Evolutionary conservation across 2,888 invertebrate species (phyloP).

Genomic region (Cryptus armator): DNA sequence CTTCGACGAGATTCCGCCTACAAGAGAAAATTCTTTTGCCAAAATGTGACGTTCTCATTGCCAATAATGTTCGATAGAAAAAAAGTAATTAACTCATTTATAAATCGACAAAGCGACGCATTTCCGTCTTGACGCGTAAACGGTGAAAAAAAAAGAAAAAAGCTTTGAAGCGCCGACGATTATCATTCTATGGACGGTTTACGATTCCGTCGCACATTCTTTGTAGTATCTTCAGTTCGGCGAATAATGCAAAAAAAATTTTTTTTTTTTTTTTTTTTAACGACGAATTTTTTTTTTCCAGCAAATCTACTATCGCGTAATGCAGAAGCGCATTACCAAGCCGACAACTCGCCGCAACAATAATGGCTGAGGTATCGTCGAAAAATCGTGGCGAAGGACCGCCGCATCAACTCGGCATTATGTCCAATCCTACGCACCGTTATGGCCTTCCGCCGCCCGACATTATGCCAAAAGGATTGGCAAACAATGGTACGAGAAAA

Average conservation of each 20-base stretch:
- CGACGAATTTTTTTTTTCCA: conserved; percentile 67
- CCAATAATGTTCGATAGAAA: background rate
- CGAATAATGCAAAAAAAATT: background rate
- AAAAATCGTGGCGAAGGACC: conserved; percentile 82
- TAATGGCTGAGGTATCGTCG: conserved; percentile 81
- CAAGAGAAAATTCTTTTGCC: background rate
- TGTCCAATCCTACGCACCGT: conserved; percentile 82
- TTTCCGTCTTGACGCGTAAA: too few species aligned
- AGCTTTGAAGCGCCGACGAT: background rate
- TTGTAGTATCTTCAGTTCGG: too few species aligned
- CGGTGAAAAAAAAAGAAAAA: too few species aligned
- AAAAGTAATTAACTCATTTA: too few species aligned
- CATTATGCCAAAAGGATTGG: conserved; percentile 82
- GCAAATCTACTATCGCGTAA: conserved; percentile 77
- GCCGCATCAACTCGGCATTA: conserved; percentile 80
- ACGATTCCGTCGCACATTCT: background rate
- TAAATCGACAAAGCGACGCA: too few species aligned
- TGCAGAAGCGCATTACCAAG: conserved; percentile 77
- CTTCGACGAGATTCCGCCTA: background rate
- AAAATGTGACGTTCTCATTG: too few species aligned
- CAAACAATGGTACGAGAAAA: conserved; percentile 76
- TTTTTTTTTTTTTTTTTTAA: conserved; percentile 20
- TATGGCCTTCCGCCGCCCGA: conserved; percentile 82
- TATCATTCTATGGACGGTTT: background rate
- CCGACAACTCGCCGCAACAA: conserved; percentile 76